Conservation (phyloP, 1,140 invertebrate genomes). For the Euglossa dilemma region DNA sequence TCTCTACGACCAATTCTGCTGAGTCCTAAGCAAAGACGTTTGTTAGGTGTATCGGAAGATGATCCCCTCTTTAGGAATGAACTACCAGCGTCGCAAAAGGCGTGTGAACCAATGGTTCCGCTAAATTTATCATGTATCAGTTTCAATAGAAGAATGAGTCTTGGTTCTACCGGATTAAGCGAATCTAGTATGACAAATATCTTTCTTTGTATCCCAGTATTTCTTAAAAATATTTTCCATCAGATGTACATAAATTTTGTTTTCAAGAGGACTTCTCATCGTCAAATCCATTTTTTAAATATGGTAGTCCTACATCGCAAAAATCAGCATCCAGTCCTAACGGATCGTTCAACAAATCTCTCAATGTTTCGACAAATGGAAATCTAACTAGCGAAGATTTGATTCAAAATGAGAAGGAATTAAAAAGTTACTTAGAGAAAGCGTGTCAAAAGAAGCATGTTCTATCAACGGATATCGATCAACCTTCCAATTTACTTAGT, state of each 20-base stretch:
- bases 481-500: constrained; percentile 80
- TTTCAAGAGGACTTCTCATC: constrained; percentile 71
- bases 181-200: constrained; percentile 67
- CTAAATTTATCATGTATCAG: constrained; percentile 73
- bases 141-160: constrained; percentile 67
- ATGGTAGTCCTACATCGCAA: constrained; percentile 60
- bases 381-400: constrained; percentile 74
- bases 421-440: constrained; percentile 76
- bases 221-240: constrained; percentile 1
- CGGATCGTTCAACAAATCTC: constrained; percentile 72
- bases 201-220: neutral
- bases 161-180: constrained; percentile 69
- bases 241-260: constrained; percentile 25
- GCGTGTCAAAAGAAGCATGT: constrained; percentile 71
- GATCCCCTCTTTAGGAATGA: constrained; percentile 74
- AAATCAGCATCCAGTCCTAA: constrained; percentile 69
- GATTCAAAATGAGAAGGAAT: constrained; percentile 74
- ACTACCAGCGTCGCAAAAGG: constrained; percentile 50
- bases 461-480: constrained; percentile 72
- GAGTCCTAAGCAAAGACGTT: constrained; percentile 68
- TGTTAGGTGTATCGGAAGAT: constrained; percentile 73
- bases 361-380: constrained; percentile 70
- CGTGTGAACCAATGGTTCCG: constrained; percentile 59
- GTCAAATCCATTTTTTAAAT: constrained; percentile 73
- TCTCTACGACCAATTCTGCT: constrained; percentile 68